Evolutionary conservation across 2,888 invertebrate species (phyloP).

Genomic region (Drosophila barbarae): DNA sequence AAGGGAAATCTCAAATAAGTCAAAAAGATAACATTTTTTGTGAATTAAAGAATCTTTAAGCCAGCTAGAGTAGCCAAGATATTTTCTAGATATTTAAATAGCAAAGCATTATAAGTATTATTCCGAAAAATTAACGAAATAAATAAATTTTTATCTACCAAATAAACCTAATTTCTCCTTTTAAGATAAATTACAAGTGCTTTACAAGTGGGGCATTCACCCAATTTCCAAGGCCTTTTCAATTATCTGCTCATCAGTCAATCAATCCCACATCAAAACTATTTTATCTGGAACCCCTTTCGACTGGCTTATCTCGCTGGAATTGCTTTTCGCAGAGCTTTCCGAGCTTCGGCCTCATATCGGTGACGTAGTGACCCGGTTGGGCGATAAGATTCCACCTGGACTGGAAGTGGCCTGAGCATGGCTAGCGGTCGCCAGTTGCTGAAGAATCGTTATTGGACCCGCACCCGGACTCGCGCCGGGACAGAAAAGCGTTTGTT

Average conservation of each 20-base stretch:
- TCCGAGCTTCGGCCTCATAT: conserved; percentile 33
- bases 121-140: not conserved
- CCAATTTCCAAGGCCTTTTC: conserved; percentile 14
- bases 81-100: not conserved
- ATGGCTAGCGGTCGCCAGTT: conserved; percentile 48
- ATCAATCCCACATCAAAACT: conserved; percentile 2
- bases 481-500: conserved; percentile 16
- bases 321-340: conserved; percentile 47
- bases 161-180: not conserved
- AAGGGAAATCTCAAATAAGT: not conserved
- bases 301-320: conserved; percentile 16
- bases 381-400: conserved; percentile 23
- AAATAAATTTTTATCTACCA: not conserved
- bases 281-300: conserved; percentile 24
- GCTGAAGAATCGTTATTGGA: conserved; percentile 51
- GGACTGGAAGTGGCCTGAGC: conserved; percentile 32
- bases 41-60: not conserved
- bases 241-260: conserved; percentile 1
- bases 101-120: no score
- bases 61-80: no score
- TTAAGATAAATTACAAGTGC: not conserved
- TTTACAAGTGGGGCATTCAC: not conserved
- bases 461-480: conserved; percentile 26
- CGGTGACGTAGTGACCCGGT: conserved; percentile 62
- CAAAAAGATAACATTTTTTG: not conserved